Base-by-base conservation (phyloP, 1,140 invertebrate genomes). In the Tyrophagus putrescentiae region DNA sequence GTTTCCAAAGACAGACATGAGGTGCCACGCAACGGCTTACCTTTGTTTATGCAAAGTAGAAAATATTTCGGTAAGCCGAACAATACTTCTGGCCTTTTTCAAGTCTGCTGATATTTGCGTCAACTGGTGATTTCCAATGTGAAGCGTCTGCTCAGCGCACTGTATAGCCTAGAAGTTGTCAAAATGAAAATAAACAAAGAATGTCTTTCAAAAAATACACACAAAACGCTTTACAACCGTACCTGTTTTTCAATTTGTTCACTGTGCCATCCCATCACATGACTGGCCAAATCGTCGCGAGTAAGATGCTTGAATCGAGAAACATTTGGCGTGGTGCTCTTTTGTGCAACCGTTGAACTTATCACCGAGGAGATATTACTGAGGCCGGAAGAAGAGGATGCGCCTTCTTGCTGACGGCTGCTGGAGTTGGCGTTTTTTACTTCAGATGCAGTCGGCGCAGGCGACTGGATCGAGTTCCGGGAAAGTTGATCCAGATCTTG, bases 31-130 rank as follows among this genome's bases (percentile, higher is more conserved):
- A 45, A 52, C 48, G 59, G 73, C 76, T 71, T 70, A 92, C 89
- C 91, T 91, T 79, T 95, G 90, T 79, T 95, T 90, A 77, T 94
- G 88, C 72, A 95, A 76, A 63, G 91, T 95, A 60, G 91, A 88
- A 77, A 92, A 87, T 73, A 95, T 95, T 80, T 96, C 91, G 32
- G 88, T 90, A 68, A 91, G 80, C 68, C 92, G 81, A 64, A 96
- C 92, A 69, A 93, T 77, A 64, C 89, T 93, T 64, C 92, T 80
- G 64, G 90, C 87, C 73, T 86, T 88, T 76, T 96, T 96, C 61
- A 96, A 76, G 70, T 96, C 90, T 32, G 89, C 84, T 52, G 89
- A 94, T 64, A 96, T 89, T 75, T 87, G 82, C 65, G 90, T 93
- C 76, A 85, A 88, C 70, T 84, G 83, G 69, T 88, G 77, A 77